Conservation (phyloP, 2,888 invertebrate genomes). For the Yponomeuta sedellus region DNA sequence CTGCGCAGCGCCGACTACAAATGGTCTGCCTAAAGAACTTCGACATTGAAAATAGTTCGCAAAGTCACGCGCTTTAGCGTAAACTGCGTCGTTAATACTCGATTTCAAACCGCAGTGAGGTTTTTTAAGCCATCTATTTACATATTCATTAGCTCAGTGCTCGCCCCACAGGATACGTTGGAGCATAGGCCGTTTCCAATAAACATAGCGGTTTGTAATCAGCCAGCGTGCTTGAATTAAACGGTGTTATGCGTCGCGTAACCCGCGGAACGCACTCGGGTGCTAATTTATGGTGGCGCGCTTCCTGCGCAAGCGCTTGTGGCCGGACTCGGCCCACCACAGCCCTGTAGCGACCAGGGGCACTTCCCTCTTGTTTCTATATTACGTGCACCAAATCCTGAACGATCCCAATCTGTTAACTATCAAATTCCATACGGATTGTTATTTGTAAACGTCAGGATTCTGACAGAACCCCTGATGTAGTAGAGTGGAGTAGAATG, state of each 20-base stretch:
- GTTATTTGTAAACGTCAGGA: too few relatives aligned
- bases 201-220: conserved; percentile 22
- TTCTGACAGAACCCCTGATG: too few relatives aligned
- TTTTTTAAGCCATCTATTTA: neutral
- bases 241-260: conserved; percentile 13
- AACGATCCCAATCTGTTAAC: too few relatives aligned
- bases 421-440: too few relatives aligned
- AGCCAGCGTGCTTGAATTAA: conserved; percentile 20
- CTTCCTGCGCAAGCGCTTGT: conserved; percentile 26
- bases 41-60: conserved; percentile 9
- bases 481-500: too few relatives aligned
- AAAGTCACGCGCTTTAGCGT: neutral
- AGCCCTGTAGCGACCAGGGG: neutral
- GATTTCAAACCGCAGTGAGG: neutral
- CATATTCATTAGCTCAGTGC: neutral
- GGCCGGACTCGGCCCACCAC: neutral
- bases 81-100: conserved; percentile 7
- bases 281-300: conserved; percentile 33
- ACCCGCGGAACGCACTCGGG: conserved; percentile 17
- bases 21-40: conserved; percentile 1
- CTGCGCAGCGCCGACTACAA: neutral
- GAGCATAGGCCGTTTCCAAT: conserved; percentile 6
- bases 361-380: neutral
- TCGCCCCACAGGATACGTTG: conserved; percentile 1
- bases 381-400: too few relatives aligned